These are phyloP conservation scores for Chloebia gouldiae DNA, from an alignment of 2,113 vertebrate species.

Conservation along the genomic window DNA sequence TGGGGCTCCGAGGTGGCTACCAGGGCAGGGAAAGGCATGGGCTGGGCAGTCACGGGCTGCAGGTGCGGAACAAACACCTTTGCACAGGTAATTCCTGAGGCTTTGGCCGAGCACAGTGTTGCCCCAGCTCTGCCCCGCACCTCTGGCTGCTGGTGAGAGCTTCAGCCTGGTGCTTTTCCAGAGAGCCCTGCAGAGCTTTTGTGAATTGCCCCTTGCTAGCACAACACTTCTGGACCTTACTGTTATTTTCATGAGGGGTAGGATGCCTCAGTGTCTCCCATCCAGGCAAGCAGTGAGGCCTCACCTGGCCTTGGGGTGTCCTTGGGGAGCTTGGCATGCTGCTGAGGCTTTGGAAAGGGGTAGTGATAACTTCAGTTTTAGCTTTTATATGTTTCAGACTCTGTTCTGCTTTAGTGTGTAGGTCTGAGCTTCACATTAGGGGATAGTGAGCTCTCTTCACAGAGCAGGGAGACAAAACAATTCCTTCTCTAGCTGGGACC, in stretches of 20 bases:
- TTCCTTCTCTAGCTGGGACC: background rate
- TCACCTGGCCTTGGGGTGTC: background rate
- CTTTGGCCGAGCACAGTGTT: background rate
- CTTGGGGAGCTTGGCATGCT: rapidly evolving
- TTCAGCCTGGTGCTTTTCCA: background rate
- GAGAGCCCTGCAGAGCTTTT: background rate
- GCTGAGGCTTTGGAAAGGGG: background rate
- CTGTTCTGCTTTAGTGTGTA: background rate
- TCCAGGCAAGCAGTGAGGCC: background rate
- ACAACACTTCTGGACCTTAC: rapidly evolving
- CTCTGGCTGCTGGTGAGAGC: rapidly evolving
- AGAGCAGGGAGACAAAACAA: background rate
- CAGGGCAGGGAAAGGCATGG: background rate
- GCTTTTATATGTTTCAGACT: background rate
- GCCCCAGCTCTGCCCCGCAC: background rate
- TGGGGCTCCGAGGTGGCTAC: background rate
- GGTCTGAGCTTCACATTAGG: rapidly evolving
- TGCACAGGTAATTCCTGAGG: background rate
- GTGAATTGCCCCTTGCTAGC: background rate
- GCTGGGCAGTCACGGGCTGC: background rate
- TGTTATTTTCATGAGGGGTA: background rate
- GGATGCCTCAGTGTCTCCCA: background rate
- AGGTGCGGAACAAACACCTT: background rate
- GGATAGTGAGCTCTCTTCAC: background rate
- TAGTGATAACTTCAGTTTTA: background rate